Evolutionary conservation across 2,888 invertebrate genomes (phyloP).

Genomic region (Dynastes grantii): DNA sequence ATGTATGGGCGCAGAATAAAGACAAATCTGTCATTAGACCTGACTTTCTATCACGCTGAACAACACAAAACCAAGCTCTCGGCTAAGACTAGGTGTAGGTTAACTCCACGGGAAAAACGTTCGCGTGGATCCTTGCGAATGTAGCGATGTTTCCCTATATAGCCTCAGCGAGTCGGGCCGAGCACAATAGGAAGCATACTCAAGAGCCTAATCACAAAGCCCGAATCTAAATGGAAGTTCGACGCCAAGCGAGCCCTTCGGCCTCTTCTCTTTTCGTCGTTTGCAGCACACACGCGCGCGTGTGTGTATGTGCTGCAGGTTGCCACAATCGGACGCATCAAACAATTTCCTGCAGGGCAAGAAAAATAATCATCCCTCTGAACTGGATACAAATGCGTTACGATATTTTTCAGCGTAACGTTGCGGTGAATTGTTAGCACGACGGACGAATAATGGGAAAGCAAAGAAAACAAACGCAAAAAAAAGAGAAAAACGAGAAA

Average conservation of each 20-base stretch:
- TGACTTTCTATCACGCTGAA: constrained; percentile 32
- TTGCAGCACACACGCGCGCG: neutral
- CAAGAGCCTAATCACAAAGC: constrained; percentile 48
- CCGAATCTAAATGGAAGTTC: constrained; percentile 47
- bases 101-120: constrained; percentile 17
- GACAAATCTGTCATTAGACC: constrained; percentile 35
- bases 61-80: constrained; percentile 37
- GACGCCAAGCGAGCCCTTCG: constrained; percentile 34
- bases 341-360: constrained; percentile 29
- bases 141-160: constrained; percentile 39
- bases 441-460: neutral
- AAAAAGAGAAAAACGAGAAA: neutral
- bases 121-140: constrained; percentile 26
- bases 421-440: neutral
- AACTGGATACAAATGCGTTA: constrained; percentile 10
- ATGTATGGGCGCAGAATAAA: constrained; percentile 11
- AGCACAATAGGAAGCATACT: constrained; percentile 48
- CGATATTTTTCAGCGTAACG: constrained; percentile 8
- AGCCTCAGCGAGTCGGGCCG: constrained; percentile 25
- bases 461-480: neutral
- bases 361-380: constrained; percentile 43
- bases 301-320: constrained; percentile 11
- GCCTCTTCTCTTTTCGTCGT: constrained; percentile 19
- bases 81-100: constrained; percentile 24
- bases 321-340: constrained; percentile 35